Evolutionary conservation across 2,888 invertebrate species (phyloP).

Genomic region (Callyntrura guangdongensis): DNA sequence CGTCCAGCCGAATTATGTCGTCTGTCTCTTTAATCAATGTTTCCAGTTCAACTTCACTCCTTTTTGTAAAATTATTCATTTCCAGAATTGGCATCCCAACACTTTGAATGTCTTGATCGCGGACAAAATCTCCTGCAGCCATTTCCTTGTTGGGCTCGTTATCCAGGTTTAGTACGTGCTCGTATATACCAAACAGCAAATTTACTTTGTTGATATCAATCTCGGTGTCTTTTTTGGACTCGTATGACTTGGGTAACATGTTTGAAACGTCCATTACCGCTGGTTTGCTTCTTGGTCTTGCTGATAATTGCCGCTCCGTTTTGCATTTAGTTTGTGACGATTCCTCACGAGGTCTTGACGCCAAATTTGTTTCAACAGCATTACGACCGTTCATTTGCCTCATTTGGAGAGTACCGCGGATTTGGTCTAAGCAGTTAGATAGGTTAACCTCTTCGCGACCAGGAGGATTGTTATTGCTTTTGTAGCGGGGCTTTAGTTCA

Average conservation of each 20-base stretch:
- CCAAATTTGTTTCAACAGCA: conserved; percentile 5
- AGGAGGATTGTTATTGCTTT: background rate
- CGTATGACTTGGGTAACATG: background rate
- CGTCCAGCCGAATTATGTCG: conserved; percentile 66
- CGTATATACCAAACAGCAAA: conserved; percentile 67
- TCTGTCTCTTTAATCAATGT: conserved; percentile 69
- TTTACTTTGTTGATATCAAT: conserved; percentile 60
- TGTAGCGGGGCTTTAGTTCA: background rate
- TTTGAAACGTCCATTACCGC: background rate
- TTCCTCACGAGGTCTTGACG: background rate
- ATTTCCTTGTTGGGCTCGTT: conserved; percentile 50
- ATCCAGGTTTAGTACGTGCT: conserved; percentile 41
- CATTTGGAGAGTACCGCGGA: conserved; percentile 19
- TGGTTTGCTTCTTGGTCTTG: conserved; percentile 11
- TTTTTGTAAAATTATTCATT: conserved; percentile 40
- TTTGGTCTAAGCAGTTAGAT: conserved; percentile 16
- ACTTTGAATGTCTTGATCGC: background rate
- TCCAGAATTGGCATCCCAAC: background rate
- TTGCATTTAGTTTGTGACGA: background rate
- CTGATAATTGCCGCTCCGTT: background rate
- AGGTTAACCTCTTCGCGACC: background rate
- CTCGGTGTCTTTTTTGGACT: background rate
- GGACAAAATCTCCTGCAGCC: conserved; percentile 63
- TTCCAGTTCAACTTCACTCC: conserved; percentile 56
- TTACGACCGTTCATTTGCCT: conserved; percentile 24